Evolutionary conservation across 2,888 invertebrate genomes (phyloP).

Genomic region (Nemoura dubitans): DNA sequence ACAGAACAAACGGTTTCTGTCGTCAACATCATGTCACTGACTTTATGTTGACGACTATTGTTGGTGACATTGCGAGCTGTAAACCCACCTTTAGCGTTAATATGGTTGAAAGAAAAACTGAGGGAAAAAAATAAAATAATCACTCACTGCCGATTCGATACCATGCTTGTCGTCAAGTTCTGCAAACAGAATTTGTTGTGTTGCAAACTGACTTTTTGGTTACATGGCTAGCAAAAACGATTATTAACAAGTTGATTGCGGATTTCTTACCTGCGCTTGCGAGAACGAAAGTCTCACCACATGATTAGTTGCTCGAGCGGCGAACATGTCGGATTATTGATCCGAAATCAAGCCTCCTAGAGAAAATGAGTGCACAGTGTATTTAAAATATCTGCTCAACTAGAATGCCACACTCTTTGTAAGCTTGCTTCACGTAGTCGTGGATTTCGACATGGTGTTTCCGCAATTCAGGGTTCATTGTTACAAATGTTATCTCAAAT

Average conservation of each 20-base stretch:
- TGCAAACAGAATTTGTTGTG: not conserved
- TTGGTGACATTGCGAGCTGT: no score
- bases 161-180: not conserved
- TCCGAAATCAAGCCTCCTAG: not conserved
- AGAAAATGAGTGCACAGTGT: not conserved
- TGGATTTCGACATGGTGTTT: not conserved
- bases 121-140: not conserved
- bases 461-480: constrained; percentile 10
- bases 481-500: not conserved
- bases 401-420: not conserved
- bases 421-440: not conserved
- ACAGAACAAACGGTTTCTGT: no score
- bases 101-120: not conserved
- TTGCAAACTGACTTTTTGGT: not conserved
- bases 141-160: not conserved
- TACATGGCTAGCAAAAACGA: no score
- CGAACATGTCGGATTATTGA: constrained; percentile 37
- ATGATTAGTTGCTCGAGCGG: constrained; percentile 43
- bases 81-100: no score
- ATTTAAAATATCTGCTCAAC: not conserved
- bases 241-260: no score
- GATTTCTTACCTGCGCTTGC: constrained; percentile 35
- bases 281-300: constrained; percentile 45
- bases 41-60: no score
- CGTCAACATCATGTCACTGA: no score